Evolutionary conservation across 1,140 invertebrate species (phyloP).

Genomic region (Mycetomoellerius zeteki): DNA sequence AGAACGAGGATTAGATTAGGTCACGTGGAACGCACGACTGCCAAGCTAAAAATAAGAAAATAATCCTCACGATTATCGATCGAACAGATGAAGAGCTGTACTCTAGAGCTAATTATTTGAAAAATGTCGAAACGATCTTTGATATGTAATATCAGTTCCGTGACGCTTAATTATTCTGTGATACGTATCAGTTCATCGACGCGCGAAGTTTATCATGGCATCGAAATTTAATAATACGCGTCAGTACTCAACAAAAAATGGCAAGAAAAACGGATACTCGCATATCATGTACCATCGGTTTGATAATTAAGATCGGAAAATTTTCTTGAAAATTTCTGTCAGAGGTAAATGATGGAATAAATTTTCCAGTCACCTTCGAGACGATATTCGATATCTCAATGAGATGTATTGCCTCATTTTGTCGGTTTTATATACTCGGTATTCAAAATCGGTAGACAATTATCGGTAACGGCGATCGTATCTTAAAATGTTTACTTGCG

Average conservation of each 20-base stretch:
- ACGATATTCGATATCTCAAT: neutral
- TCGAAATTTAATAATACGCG: conserved; percentile 23
- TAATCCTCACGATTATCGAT: conserved; percentile 9
- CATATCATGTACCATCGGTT: neutral
- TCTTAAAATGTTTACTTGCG: neutral
- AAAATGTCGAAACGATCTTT: neutral
- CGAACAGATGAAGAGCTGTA: neutral
- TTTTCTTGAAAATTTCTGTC: conserved; percentile 8
- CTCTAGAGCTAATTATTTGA: neutral
- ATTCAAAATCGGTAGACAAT: neutral
- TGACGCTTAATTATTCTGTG: too few species aligned
- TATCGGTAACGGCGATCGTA: neutral
- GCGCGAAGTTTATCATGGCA: neutral
- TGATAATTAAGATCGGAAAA: conserved; percentile 27
- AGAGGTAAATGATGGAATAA: conserved; percentile 36
- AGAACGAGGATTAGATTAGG: conserved; percentile 50
- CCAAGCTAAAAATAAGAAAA: conserved; percentile 57
- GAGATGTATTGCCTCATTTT: too few species aligned
- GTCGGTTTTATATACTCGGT: neutral
- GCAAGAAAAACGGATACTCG: neutral
- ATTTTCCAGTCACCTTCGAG: conserved; percentile 15
- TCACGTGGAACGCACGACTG: conserved; percentile 43
- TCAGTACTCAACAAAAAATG: neutral
- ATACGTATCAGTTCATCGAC: neutral
- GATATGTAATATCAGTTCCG: neutral